Conservation (phyloP, 2,888 invertebrate species). For the Drosophila dives region DNA sequence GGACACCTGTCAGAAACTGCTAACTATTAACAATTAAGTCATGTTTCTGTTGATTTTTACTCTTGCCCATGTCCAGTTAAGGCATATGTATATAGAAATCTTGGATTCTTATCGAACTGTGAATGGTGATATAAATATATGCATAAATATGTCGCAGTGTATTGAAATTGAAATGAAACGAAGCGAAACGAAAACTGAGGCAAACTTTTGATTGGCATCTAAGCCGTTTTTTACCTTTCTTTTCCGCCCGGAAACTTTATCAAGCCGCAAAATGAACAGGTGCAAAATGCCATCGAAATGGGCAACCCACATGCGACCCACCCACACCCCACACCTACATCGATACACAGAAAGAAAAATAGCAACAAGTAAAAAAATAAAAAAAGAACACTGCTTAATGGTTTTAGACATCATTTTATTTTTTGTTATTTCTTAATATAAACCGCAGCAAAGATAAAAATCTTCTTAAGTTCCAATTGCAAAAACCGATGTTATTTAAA, state of each 20-base stretch:
- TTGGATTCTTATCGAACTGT: conserved; percentile 1
- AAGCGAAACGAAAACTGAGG: conserved; percentile 12
- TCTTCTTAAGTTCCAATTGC: not conserved
- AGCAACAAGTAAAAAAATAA: not conserved
- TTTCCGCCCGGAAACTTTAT: conserved; percentile 37
- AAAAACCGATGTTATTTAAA: not conserved
- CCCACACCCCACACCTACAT: not conserved
- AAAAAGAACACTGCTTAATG: not conserved
- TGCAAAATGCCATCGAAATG: conserved; percentile 35
- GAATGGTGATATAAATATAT: not conserved
- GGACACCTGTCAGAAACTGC: conserved; percentile 55
- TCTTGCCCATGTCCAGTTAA: not conserved
- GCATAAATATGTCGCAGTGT: conserved; percentile 1
- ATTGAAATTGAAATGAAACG: conserved; percentile 5
- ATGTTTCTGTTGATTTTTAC: not conserved
- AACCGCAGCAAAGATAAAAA: not conserved
- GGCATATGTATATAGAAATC: not conserved
- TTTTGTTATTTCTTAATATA: not conserved
- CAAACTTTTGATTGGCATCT: conserved; percentile 75
- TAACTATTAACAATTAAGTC: conserved; percentile 11
- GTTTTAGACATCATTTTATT: not conserved
- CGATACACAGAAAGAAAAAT: not conserved
- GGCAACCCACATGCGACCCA: not conserved
- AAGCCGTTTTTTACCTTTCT: not conserved
- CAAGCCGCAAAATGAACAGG: conserved; percentile 64